Percentiles rank a stretch among this genome's conserved stretches.
Evolutionary conservation across 2,888 invertebrate genomes (phyloP).

Genomic region (Yponomeuta sedellus): DNA sequence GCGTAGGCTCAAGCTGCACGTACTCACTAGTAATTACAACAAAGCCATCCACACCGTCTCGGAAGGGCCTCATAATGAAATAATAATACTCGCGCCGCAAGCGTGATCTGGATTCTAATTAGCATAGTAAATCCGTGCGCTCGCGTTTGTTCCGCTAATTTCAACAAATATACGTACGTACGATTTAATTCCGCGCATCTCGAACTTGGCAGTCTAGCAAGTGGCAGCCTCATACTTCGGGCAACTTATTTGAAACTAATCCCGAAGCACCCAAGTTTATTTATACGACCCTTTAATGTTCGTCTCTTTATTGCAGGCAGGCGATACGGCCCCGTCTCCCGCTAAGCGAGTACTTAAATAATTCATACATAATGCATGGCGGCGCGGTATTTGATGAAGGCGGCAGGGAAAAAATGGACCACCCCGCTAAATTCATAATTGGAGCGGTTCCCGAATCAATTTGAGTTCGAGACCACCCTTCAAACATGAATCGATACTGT

Average conservation of each 20-base stretch:
- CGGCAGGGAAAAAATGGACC: neutral
- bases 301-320: slow-evolving; percentile 10
- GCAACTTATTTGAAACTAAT: neutral
- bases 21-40: slow-evolving; percentile 36
- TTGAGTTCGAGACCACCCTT: slow-evolving; percentile 1
- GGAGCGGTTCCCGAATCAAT: slow-evolving; percentile 7
- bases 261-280: neutral
- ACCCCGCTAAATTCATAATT: slow-evolving; percentile 1
- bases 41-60: slow-evolving; percentile 37
- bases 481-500: neutral
- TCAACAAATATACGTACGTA: slow-evolving; percentile 25
- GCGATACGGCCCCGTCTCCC: neutral
- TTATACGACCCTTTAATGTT: slow-evolving; percentile 6
- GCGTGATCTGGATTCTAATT: slow-evolving; percentile 47
- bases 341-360: slow-evolving; percentile 1
- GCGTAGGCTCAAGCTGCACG: slow-evolving; percentile 18
- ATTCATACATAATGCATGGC: slow-evolving; percentile 11
- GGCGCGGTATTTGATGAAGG: slow-evolving; percentile 1
- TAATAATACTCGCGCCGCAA: slow-evolving; percentile 45
- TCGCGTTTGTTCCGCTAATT: slow-evolving; percentile 27
- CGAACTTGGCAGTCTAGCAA: slow-evolving; percentile 10
- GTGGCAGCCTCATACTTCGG: neutral
- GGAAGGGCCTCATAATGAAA: slow-evolving; percentile 46
- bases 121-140: slow-evolving; percentile 20
- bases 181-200: slow-evolving; percentile 30